A percentile compares a stretch with the other conserved stretches of the same genome.
phyloP scores from a whole-genome alignment of 2,797 vertebrate genomes.

The Thamnophis elegans region DNA sequence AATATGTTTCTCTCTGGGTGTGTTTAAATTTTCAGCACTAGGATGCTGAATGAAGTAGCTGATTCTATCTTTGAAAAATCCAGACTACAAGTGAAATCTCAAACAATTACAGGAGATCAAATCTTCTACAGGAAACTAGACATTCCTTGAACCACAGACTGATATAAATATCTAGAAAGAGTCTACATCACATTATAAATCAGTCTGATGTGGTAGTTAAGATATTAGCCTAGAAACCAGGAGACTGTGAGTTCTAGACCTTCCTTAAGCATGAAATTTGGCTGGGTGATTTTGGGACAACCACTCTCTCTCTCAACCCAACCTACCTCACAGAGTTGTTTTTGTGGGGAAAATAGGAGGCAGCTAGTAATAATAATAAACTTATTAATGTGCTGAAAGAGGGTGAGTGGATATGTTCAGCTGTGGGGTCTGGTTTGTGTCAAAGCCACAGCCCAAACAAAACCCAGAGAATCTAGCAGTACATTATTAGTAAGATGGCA shows the following conservation, averaged over 20 bases:
- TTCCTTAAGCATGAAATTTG: not conserved
- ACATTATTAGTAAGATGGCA: not conserved
- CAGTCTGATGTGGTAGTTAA: not conserved
- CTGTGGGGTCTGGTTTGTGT: not conserved
- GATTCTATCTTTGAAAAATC: not conserved
- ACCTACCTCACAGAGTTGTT: not conserved
- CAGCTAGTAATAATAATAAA: not conserved
- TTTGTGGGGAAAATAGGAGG: not conserved
- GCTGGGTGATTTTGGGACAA: not conserved
- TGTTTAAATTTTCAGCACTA: not conserved
- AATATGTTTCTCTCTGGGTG: not conserved
- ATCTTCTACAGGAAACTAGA: not conserved
- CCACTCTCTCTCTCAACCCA: not conserved
- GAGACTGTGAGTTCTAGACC: not conserved
- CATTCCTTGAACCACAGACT: not conserved
- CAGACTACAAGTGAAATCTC: not conserved
- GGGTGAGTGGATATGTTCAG: not conserved
- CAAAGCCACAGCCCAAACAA: not conserved
- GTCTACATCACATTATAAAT: not conserved
- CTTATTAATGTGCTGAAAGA: not conserved
- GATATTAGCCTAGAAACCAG: not conserved
- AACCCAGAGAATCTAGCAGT: not conserved
- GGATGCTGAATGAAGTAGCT: not conserved
- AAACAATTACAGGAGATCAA: not conserved
- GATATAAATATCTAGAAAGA: not conserved